Base-by-base conservation (phyloP, 2,797 vertebrate species). In the Anguilla megastoma region DNA sequence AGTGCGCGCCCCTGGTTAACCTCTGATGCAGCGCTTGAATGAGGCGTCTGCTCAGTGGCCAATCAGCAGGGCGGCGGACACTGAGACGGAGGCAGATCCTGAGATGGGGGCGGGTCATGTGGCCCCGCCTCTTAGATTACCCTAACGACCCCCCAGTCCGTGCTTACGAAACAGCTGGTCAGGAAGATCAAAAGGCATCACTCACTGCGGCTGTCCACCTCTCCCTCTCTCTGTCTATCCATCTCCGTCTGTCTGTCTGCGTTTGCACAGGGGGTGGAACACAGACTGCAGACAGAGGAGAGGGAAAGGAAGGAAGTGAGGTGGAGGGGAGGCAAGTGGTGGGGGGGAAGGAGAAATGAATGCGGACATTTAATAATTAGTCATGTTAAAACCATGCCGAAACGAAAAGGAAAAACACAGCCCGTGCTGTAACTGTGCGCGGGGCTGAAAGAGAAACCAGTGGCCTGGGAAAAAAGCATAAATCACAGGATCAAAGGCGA, bases 401-500 rank as follows among this genome's bases (percentile, higher is more conserved):
- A 69, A 83, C 24, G 50, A 50, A 74, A 71, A 27, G 41, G 45
- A 10, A 36, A 56, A 24, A 27, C 12, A 69, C 0, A 36, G 58
- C 45, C 16, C 41, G 0, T 41, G 33, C 36, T 58, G 16, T 10
- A 60, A 66, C 63, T 84, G 48, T 45, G 50, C 33, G 21, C 24
- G n/a, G 58, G 79, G 83, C 83, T 8, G 30, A 80, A 36, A 56
- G 21, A 12, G 63, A 54, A 80, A 52, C 63, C 56, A 54, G 45
- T 7, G 33, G 74, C n/a, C 56, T 80, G 27, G 48, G 71, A 33
- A 16, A 82, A n/a, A 3, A 12, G 33, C 50, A 86, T 82, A 66
- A 88, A 82, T 88, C 24, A 86, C 36, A 54, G 84, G 69, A 79
- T 85, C 84, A 80, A 79, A 88, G 66, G 45, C n/a, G 2, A 48